These are phyloP conservation scores for Drosophila merina DNA, from an alignment of 2,888 invertebrate species.

Conservation along the genomic window DNA sequence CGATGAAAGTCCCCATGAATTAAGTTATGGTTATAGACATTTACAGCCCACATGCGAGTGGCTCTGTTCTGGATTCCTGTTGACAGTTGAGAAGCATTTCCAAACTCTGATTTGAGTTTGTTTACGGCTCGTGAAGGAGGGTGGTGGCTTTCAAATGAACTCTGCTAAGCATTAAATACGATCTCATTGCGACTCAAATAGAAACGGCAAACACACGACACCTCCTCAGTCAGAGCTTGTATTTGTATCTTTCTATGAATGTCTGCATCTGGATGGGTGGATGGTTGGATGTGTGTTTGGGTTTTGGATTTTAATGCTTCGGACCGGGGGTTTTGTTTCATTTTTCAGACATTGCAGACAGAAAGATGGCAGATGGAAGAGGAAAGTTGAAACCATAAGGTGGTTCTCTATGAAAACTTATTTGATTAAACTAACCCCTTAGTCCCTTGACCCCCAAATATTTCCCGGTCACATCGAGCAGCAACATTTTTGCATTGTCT, in stretches of 20 bases:
- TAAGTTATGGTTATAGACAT: conserved; percentile 79
- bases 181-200: conserved; percentile 27
- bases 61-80: conserved; percentile 25
- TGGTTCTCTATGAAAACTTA: no score
- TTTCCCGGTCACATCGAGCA: conserved; percentile 15
- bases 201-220: conserved; percentile 24
- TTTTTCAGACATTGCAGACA: background rate
- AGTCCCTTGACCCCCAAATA: conserved; percentile 5
- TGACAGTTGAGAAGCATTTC: conserved; percentile 54
- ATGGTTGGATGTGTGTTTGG: conserved; percentile 3
- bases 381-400: no score
- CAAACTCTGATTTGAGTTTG: conserved; percentile 3
- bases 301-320: conserved; percentile 1
- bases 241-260: conserved; percentile 1
- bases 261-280: no score
- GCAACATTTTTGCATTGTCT: conserved; percentile 54
- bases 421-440: no score
- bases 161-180: conserved; percentile 59
- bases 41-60: conserved; percentile 66
- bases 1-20: conserved; percentile 67
- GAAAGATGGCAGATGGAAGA: background rate
- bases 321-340: background rate
- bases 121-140: background rate
- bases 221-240: conserved; percentile 2
- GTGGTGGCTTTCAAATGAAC: conserved; percentile 19